Evolutionary conservation across 2,888 invertebrate genomes (phyloP), one percentile per base, ranked within the genome.

Genomic region (Agrotis clavis): DNA sequence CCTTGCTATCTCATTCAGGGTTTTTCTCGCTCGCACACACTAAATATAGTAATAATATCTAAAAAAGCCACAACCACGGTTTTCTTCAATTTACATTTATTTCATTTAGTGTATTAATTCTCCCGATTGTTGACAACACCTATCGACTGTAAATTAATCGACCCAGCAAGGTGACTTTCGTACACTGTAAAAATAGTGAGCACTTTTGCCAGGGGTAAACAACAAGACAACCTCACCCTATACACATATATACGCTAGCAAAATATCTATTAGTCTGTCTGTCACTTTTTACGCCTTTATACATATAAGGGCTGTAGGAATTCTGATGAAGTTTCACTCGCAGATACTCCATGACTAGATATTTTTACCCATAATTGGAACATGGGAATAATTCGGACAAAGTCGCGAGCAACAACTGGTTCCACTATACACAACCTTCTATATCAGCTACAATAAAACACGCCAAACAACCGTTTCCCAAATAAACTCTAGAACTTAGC

Each of bases 401-500:
- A 57, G n/a, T 4, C 56, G 30, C 18, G 18, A 25, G 2, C 30
- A 13, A 3, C 18, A 9, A 2, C 56, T n/a, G 16, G 30, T 35
- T 57, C 56, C 18, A 35, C 30, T 19, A 6, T n/a, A n/a, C 16
- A 47, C 14, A 35, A 30, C n/a, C 11, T 75, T 41, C 25, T 50
- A 53, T 59, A 74, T n/a, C 60, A 71, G 35, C 7, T 13, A 45
- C 50, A 14, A 45, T 61, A 73, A 74, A 61, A 61, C 50, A 60
- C 25, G 30, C 30, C 2, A 47, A 60, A 47, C 9, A 60, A 48
- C 51, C 16, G 19, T 48, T 66, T 62, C 47, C 45, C 51, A 67
- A 67, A 56, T 53, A 62, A 67, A 66, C 61, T 69, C 62, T 85
- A 74, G 69, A 65, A 48, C 19, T 45, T n/a, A 25, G 54, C 50